A percentile compares a stretch with the other conserved stretches of the same genome.
phyloP scores from a whole-genome alignment of 2,113 vertebrate species.

The Scomber scombrus region DNA sequence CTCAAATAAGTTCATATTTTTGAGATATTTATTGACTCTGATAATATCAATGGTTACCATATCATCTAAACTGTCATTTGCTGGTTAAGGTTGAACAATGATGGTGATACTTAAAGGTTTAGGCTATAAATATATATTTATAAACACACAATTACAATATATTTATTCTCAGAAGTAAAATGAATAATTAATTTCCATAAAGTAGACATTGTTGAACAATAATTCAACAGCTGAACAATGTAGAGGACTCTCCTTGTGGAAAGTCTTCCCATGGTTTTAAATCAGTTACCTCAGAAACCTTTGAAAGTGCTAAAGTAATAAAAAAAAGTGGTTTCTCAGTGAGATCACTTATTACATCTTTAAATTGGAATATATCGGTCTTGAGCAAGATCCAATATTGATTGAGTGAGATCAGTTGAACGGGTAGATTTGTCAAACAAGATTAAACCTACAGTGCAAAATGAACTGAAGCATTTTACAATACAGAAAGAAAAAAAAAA shows the following conservation, averaged over 20 bases:
- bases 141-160: neutral
- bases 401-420: neutral
- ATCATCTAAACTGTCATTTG: no score
- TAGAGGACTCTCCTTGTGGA: neutral
- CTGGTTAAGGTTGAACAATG: neutral
- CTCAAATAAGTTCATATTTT: no score
- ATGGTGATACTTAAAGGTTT: neutral
- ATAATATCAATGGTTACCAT: no score
- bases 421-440: neutral
- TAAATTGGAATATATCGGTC: neutral
- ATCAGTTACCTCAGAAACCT: neutral
- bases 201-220: neutral
- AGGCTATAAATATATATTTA: no score
- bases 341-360: neutral
- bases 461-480: neutral
- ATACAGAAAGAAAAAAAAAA: neutral
- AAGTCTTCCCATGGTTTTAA: neutral
- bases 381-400: neutral
- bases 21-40: no score
- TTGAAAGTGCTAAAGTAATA: slow-evolving; percentile 2
- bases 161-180: neutral
- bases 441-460: neutral
- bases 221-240: neutral
- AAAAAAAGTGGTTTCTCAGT: neutral
- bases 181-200: neutral